phyloP scores from a whole-genome alignment of 2,797 vertebrate species.

The Enteromius viviparus region DNA sequence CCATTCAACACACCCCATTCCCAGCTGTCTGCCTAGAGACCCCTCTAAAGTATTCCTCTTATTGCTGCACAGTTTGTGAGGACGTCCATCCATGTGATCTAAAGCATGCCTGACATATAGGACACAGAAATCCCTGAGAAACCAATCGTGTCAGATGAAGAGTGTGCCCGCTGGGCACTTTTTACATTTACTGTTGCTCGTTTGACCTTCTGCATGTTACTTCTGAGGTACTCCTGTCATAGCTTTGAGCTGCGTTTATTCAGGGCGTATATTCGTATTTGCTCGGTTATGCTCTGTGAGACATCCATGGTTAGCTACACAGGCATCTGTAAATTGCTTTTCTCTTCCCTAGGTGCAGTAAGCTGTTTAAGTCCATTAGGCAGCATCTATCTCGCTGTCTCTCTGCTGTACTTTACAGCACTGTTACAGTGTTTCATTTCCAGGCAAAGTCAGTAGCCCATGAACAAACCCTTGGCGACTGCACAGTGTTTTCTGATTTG shows the following conservation, averaged over 20 bases:
- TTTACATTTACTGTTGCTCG: neutral
- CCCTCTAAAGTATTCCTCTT: slow-evolving; percentile 22
- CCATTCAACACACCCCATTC: slow-evolving; percentile 1
- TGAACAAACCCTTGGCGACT: slow-evolving; percentile 22
- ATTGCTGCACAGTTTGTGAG: slow-evolving; percentile 39
- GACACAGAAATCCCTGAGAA: slow-evolving; percentile 19
- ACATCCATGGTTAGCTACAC: slow-evolving; percentile 15
- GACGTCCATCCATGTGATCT: neutral
- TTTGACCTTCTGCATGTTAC: neutral
- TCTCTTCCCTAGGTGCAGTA: slow-evolving; percentile 33
- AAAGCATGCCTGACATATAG: slow-evolving; percentile 17
- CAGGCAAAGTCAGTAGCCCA: slow-evolving; percentile 38
- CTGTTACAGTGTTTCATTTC: slow-evolving; percentile 50
- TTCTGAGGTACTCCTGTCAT: slow-evolving; percentile 3
- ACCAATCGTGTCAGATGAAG: neutral
- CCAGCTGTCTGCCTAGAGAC: slow-evolving; percentile 37
- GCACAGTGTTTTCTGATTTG: slow-evolving; percentile 25
- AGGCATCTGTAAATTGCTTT: slow-evolving; percentile 38
- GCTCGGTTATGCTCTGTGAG: slow-evolving; percentile 20
- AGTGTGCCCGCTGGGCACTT: slow-evolving; percentile 4
- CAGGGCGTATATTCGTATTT: neutral
- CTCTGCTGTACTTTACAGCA: slow-evolving; percentile 33
- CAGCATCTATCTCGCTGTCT: slow-evolving; percentile 37
- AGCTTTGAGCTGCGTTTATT: neutral
- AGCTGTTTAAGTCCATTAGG: slow-evolving; percentile 23